phyloP scores from a whole-genome alignment of 1,140 invertebrate genomes.

The Apis florea region DNA sequence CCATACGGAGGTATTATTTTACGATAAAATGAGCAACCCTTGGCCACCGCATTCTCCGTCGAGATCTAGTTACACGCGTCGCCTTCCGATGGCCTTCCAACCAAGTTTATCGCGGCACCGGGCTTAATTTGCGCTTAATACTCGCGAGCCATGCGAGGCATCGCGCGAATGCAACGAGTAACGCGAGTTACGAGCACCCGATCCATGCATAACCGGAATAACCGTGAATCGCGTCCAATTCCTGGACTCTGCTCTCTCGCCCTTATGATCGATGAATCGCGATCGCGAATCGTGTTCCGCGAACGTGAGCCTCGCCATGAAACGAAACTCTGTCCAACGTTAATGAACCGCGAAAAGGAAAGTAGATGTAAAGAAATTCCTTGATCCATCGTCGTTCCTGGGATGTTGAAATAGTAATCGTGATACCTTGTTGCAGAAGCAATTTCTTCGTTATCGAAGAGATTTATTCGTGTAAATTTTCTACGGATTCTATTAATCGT shows the following conservation, averaged over 20 bases:
- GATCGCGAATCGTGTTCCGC: constrained; percentile 42
- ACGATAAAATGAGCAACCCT: constrained; percentile 25
- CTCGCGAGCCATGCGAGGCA: constrained; percentile 49
- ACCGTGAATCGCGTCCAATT: constrained; percentile 49
- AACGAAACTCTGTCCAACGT: constrained; percentile 12
- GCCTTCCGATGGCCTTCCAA: constrained; percentile 32
- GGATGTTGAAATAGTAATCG: background rate
- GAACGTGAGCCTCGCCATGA: background rate
- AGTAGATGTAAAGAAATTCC: background rate
- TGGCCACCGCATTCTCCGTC: background rate
- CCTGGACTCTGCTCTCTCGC: constrained; percentile 19
- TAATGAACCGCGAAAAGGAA: constrained; percentile 13
- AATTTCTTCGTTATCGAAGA: background rate
- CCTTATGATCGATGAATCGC: constrained; percentile 57
- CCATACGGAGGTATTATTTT: constrained; percentile 7
- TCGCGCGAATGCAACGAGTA: constrained; percentile 36
- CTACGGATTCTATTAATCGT: no score
- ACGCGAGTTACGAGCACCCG: constrained; percentile 41
- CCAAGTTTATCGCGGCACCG: constrained; percentile 64
- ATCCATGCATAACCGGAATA: constrained; percentile 53
- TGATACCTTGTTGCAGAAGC: background rate
- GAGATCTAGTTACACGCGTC: constrained; percentile 61
- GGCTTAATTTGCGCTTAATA: constrained; percentile 66
- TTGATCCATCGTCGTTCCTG: background rate
- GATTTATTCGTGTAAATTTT: background rate